Percentiles rank a stretch among this genome's conserved stretches.
These are phyloP conservation scores for Ceraclea dissimilis DNA, from an alignment of 2,888 invertebrate genomes.

Conservation along the genomic window DNA sequence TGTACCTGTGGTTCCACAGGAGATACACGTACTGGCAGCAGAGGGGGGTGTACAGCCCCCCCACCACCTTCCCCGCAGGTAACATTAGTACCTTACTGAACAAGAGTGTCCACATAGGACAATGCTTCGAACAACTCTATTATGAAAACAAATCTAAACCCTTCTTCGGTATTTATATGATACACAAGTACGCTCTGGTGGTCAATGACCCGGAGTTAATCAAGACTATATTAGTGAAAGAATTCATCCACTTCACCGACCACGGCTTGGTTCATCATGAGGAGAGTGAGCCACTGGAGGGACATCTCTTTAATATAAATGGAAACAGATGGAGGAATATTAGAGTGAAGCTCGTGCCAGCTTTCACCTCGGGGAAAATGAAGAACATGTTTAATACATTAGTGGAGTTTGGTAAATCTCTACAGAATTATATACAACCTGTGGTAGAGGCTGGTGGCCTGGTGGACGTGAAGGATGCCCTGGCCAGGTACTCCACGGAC, in stretches of 20 bases:
- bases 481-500: slow-evolving; percentile 42
- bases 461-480: slow-evolving; percentile 37
- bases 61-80: slow-evolving; percentile 19
- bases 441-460: slow-evolving; percentile 17
- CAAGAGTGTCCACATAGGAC: slow-evolving; percentile 20
- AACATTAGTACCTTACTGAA: slow-evolving; percentile 18
- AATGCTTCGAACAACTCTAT: slow-evolving; percentile 23
- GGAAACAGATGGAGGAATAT: slow-evolving; percentile 48
- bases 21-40: slow-evolving; percentile 23
- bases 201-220: slow-evolving; percentile 45
- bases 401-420: slow-evolving; percentile 37
- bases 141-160: slow-evolving; percentile 15
- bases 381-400: slow-evolving; percentile 48
- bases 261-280: slow-evolving; percentile 47
- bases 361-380: slow-evolving; percentile 52
- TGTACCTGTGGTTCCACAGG: slow-evolving; percentile 23
- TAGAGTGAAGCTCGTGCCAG: slow-evolving; percentile 46
- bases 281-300: slow-evolving; percentile 43
- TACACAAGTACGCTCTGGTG: slow-evolving; percentile 42
- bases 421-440: slow-evolving; percentile 30
- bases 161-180: slow-evolving; percentile 44
- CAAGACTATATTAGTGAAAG: slow-evolving; percentile 41
- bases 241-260: slow-evolving; percentile 49
- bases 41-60: slow-evolving; percentile 19
- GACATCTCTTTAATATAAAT: slow-evolving; percentile 40